Evolutionary conservation across 2,797 vertebrate species (phyloP), one percentile per base, ranked within the genome.

Genomic region (Chanos chanos): DNA sequence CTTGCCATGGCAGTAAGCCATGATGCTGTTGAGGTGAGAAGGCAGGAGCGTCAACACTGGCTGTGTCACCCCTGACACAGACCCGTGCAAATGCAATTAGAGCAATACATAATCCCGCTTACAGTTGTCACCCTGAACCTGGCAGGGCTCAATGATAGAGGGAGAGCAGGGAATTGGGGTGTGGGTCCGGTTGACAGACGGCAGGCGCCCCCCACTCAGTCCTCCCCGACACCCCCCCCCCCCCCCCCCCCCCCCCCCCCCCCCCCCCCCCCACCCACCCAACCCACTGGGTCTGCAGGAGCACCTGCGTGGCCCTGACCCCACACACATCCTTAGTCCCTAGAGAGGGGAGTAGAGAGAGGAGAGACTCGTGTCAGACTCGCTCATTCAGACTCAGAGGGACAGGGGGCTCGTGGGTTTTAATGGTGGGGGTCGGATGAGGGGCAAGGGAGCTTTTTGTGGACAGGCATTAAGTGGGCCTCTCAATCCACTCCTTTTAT

Each of bases 301-400:
- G 86, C 86, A 87, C 85, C 88, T 92, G 90, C 87, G 79, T 50
- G 59, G 68, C 73, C 72, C 63, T 72, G 66, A 74, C 68, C 76
- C 80, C 65, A 25, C 1, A 2, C 9, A 4, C 57, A 44, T 48
- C 64, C 71, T 63, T 70, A 75, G 41, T 66, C 58, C 13, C 55
- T 36, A 21, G 24, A 45, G 43, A 63, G 73, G 79, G 82, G 68
- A 66, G 73, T 79, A 73, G 59, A 72, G 76, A 47, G 65, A 45
- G 70, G 71, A 59, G 58, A 81, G 79, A 76, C 84, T 74, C 72
- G 82, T 85, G 85, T 87, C 85, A 77, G 83, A 78, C 82, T 79
- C 66, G 44, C 65, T 81, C 77, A 86, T 83, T 87, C 73, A 84
- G 71, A 50, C 62, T 0, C 28, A 27, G 58, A 53, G 58, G 61